phyloP scores from a whole-genome alignment of 2,797 vertebrate species.

The Catostomus latipinnis region DNA sequence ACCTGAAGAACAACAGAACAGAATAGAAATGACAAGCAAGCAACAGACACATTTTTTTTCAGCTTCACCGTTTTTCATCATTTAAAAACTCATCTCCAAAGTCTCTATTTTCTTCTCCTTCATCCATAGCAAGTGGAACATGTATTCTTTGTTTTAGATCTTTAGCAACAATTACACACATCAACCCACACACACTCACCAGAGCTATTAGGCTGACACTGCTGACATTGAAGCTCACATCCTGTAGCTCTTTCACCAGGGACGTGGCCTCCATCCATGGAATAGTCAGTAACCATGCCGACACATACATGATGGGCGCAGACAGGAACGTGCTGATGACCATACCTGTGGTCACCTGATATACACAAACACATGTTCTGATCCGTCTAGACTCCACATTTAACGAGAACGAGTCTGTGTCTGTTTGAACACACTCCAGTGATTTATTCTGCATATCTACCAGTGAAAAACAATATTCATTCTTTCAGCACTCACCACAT shows the following conservation, averaged over 20 bases:
- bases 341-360: slow-evolving; percentile 92
- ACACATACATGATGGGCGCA: slow-evolving; percentile 97
- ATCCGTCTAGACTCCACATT: background rate
- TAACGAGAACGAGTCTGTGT: background rate
- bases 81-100: no score
- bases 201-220: slow-evolving; percentile 89
- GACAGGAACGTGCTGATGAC: slow-evolving; percentile 96
- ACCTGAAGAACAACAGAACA: no score
- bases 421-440: background rate
- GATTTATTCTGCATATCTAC: background rate
- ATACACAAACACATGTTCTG: slow-evolving; percentile 19
- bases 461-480: background rate
- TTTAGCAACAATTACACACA: background rate
- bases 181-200: slow-evolving; percentile 71
- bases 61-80: no score
- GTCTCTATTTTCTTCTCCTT: no score
- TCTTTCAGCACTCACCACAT: slow-evolving; percentile 84
- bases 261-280: slow-evolving; percentile 92
- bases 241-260: slow-evolving; percentile 87
- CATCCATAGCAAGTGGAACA: no score
- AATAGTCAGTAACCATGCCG: slow-evolving; percentile 94
- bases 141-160: no score
- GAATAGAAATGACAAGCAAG: no score
- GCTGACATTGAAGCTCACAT: slow-evolving; percentile 96
- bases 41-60: no score